Evolutionary conservation across 1,140 invertebrate species (phyloP).

Genomic region (Drosophila pruinosa): DNA sequence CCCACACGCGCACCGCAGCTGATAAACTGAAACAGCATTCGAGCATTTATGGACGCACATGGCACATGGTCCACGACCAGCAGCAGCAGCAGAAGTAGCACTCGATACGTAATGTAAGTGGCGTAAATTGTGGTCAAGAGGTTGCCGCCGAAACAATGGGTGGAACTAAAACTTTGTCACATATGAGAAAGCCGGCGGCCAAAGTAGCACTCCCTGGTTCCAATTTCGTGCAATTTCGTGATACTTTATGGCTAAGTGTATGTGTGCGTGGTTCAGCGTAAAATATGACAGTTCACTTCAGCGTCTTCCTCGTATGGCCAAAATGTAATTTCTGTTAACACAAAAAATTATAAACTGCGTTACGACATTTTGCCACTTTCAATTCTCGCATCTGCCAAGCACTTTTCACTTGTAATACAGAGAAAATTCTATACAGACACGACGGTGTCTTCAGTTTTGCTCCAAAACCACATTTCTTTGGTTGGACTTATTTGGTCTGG

Average conservation of each 20-base stretch:
- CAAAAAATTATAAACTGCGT: slow-evolving; percentile 68
- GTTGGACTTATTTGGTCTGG: slow-evolving; percentile 41
- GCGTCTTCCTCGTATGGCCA: slow-evolving; percentile 13
- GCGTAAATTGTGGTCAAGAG: slow-evolving; percentile 78
- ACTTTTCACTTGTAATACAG: slow-evolving; percentile 7
- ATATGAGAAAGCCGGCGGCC: slow-evolving; percentile 33
- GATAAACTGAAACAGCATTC: slow-evolving; percentile 40
- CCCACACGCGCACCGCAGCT: slow-evolving; percentile 17
- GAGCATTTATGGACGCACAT: slow-evolving; percentile 1
- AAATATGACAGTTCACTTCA: slow-evolving; percentile 57
- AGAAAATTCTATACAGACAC: too few relatives aligned
- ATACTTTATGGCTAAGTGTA: slow-evolving; percentile 56
- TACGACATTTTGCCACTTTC: slow-evolving; percentile 42
- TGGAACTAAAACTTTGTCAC: slow-evolving; percentile 38
- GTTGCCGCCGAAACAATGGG: slow-evolving; percentile 23
- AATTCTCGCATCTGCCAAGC: slow-evolving; percentile 12
- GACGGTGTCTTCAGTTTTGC: slow-evolving; percentile 2
- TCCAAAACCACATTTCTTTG: slow-evolving; percentile 1
- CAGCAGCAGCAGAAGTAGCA: too few relatives aligned
- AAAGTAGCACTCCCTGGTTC: background rate
- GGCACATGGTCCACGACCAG: slow-evolving; percentile 44
- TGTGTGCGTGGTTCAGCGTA: slow-evolving; percentile 29
- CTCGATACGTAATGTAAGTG: slow-evolving; percentile 69
- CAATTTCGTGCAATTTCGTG: slow-evolving; percentile 37
- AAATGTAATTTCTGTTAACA: slow-evolving; percentile 63